Evolutionary conservation across 2,888 invertebrate species (phyloP), one percentile per base, ranked within the genome.

Genomic region (Platycheirus albimanus): DNA sequence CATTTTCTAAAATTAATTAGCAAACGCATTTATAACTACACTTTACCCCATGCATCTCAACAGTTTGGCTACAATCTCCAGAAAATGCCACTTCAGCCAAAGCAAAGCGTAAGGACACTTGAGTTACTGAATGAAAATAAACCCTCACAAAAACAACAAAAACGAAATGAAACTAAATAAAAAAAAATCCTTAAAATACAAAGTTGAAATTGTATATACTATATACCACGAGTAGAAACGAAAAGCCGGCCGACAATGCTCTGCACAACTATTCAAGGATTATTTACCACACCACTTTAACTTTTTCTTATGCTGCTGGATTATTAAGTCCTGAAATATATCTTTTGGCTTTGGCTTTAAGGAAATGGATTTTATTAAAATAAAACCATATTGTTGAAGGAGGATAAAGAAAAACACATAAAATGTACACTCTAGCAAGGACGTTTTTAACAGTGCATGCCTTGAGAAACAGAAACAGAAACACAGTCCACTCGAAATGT

Each of bases 151-250:
- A 10, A 38, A 64, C 33, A 61, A 51, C 45, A 56, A 54, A 54
- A 13, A 58, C n/a, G 7, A 36, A 8, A 36, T 19, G 10, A 45
- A 56, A 69, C 24, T 15, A 45, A 52, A n/a, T n/a, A n/a, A n/a
- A n/a, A n/a, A n/a, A n/a, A 80, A 80, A 80, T 80, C 70, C 75
- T 58, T 75, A 63, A 58, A 72, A 72, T 61, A 58, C 71, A 36
- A 17, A 30, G 30, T 49, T 11, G 56, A 63, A 63, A 61, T 28
- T 52, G 19, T 19, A 58, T n/a, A 20, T 30, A 33, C 24, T 17
- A 33, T 54, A 19, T 54, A 52, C 24, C 24, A 24, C 24, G 3
- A 24, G 5, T 24, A 24, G 3, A 24, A 24, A 6, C 24, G n/a
- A 64, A 66, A 71, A 66, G 71, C 78, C 30, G 19, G 56, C 43